Conservation (phyloP, 1,140 invertebrate species). For the Drosophila arizonae region DNA sequence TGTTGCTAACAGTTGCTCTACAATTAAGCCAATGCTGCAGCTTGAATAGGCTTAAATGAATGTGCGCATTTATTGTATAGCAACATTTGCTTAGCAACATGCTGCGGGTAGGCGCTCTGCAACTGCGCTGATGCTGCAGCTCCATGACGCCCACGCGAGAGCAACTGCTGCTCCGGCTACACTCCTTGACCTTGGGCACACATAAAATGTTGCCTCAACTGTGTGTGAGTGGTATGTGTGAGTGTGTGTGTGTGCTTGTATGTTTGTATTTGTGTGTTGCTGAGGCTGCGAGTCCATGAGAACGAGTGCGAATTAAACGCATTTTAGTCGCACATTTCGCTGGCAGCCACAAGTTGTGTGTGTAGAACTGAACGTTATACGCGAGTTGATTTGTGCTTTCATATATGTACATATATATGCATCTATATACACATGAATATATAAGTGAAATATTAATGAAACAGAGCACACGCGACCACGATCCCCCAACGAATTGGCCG, state of each 20-base stretch:
- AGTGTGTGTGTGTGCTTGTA: neutral
- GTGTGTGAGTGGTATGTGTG: constrained; percentile 18
- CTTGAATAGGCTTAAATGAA: neutral
- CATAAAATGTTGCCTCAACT: constrained; percentile 48
- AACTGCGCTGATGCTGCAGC: constrained; percentile 36
- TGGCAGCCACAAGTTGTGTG: constrained; percentile 71
- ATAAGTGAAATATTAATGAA: constrained; percentile 29
- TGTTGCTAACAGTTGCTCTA: constrained; percentile 32
- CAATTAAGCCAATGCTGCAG: constrained; percentile 33
- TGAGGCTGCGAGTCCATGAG: constrained; percentile 34
- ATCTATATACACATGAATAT: constrained; percentile 5
- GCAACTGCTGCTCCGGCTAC: constrained; percentile 25
- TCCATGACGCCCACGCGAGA: constrained; percentile 42
- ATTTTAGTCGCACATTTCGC: constrained; percentile 54
- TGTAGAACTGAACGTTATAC: constrained; percentile 16
- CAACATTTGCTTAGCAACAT: constrained; percentile 32
- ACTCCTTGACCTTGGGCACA: constrained; percentile 75
- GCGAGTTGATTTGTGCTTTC: neutral
- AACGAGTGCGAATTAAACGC: constrained; percentile 29
- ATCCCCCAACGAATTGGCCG: constrained; percentile 34
- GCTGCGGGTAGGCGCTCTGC: constrained; percentile 24
- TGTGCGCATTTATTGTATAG: no score
- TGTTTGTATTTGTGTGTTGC: constrained; percentile 10
- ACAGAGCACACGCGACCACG: constrained; percentile 41
- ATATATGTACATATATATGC: neutral